Evolutionary conservation across 2,888 invertebrate genomes (phyloP), one percentile per base, ranked within the genome.

Genomic region (Vanessa cardui): DNA sequence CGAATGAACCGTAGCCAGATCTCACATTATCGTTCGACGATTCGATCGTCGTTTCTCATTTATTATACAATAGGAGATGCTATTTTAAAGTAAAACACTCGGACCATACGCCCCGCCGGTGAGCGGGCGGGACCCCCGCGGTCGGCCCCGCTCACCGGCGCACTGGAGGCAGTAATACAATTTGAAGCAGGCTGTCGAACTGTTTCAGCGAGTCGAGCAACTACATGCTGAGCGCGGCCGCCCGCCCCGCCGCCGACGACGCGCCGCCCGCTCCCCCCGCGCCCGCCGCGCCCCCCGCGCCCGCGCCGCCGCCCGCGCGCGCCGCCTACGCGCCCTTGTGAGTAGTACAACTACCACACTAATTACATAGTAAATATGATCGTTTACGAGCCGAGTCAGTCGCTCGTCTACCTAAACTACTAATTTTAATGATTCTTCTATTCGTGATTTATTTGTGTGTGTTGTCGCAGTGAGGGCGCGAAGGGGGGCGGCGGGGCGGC

Each of bases 121-220:
- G 18, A 62, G 52, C 66, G 50, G 39, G 1, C 39, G 39, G 26
- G 26, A 5, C 12, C 12, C 9, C 39, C 39, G 39, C 8, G 9
- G 7, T 2, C 39, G 39, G 12, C 39, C 12, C 68, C 71, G 45
- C 44, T 44, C 54, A 80, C 80, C 78, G 76, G 77, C 72, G 76
- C 74, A 82, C 83, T 82, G 78, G 90, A 91, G 92, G 78, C 92
- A 89, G 92, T 92, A 89, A 91, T 91, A 88, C 88, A 92, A 92
- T 91, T 91, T 92, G 88, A 90, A 92, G 90, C 87, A 92, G 92
- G 88, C 82, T 91, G 77, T 90, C 92, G 73, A 91, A 90, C 86
- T 92, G 92, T 92, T 91, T 90, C 90, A 92, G 92, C 80, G 92
- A 92, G 83, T 91, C 92, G 31, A 90, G 90, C 74, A 92, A 92